Conservation (phyloP, 2,888 invertebrate genomes). For the Anoncus sp. region DNA sequence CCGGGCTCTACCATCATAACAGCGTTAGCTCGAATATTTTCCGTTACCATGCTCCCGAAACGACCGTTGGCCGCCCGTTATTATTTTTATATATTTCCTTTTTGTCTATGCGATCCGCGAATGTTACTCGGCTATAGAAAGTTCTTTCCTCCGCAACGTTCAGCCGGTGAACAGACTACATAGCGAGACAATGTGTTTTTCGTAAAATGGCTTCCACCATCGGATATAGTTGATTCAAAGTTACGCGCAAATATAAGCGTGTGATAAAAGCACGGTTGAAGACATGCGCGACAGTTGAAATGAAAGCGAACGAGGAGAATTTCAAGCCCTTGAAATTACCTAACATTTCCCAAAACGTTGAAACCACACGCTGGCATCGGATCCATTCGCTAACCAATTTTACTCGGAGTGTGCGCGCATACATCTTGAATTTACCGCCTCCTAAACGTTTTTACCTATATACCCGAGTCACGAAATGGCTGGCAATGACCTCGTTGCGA, state of each 20-base stretch:
- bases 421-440: constrained; percentile 65
- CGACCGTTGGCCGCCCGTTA: not conserved
- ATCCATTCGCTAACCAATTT: constrained; percentile 32
- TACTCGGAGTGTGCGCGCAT: constrained; percentile 54
- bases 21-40: constrained; percentile 12
- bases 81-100: constrained; percentile 2
- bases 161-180: not conserved
- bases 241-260: constrained; percentile 52
- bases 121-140: not conserved
- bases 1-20: not conserved
- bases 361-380: constrained; percentile 56
- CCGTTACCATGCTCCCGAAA: too few relatives aligned
- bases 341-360: too few relatives aligned
- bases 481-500: constrained; percentile 1
- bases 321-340: constrained; percentile 63
- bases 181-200: constrained; percentile 3
- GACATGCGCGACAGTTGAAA: too few relatives aligned
- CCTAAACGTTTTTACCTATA: constrained; percentile 38
- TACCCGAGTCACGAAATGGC: not conserved
- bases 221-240: constrained; percentile 60
- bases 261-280: constrained; percentile 37
- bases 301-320: constrained; percentile 32
- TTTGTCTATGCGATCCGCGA: not conserved
- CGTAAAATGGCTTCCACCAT: constrained; percentile 61
- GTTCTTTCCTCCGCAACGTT: not conserved